Evolutionary conservation across 2,113 vertebrate species (phyloP).

Genomic region (Triplophysa tibetana): DNA sequence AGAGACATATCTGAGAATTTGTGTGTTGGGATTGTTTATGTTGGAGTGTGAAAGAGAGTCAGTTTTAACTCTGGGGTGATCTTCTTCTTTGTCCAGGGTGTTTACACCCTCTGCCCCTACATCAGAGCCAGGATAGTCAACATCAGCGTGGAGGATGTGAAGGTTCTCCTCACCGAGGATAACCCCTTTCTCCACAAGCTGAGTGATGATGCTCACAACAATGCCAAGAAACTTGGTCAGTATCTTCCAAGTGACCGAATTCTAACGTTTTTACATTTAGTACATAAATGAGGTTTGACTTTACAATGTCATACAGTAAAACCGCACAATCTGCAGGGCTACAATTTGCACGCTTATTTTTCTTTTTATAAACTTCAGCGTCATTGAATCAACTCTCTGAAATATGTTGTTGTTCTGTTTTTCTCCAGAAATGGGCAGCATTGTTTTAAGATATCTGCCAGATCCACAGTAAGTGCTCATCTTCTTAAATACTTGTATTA

Average conservation of each 20-base stretch:
- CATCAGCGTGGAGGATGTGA: constrained; percentile 89
- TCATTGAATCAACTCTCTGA: neutral
- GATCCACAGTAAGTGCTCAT: constrained; percentile 81
- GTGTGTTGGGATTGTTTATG: neutral
- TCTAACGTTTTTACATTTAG: neutral
- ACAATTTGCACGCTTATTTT: neutral
- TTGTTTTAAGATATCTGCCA: constrained; percentile 91
- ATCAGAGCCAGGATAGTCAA: constrained; percentile 88
- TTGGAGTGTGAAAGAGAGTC: neutral
- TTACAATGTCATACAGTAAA: neutral
- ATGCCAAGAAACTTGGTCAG: constrained; percentile 88
- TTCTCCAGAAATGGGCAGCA: constrained; percentile 87
- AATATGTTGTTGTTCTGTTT: neutral
- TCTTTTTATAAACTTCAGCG: neutral
- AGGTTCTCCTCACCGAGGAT: constrained; percentile 95
- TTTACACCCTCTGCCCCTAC: constrained; percentile 93
- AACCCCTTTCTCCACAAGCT: constrained; percentile 95
- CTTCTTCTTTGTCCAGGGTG: constrained; percentile 77
- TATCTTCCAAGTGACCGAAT: neutral
- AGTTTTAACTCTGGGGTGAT: neutral
- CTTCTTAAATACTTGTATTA: neutral
- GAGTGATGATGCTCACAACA: constrained; percentile 80
- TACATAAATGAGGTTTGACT: neutral
- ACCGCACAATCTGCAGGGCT: neutral
- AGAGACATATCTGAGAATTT: constrained; percentile 4